A percentile compares a stretch with the other conserved stretches of the same genome.
phyloP scores from a whole-genome alignment of 2,888 invertebrate genomes.

The Cyrtodaria siliqua region DNA sequence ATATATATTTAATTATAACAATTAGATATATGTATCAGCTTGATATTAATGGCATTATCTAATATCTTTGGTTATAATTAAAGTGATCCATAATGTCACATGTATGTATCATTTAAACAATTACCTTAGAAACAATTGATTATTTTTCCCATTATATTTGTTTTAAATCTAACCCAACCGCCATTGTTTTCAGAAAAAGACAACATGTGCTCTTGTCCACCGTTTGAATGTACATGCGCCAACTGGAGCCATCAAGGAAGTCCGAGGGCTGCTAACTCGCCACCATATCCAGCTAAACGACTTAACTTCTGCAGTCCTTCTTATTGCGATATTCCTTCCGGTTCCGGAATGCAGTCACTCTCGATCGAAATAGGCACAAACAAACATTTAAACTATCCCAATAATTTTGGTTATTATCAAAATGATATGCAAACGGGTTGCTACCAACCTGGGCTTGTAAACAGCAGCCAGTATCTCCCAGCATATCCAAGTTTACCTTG shows the following conservation, averaged over 20 bases:
- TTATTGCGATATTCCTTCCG: constrained; percentile 56
- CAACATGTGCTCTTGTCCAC: constrained; percentile 81
- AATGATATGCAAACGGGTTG: constrained; percentile 36
- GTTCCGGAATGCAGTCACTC: constrained; percentile 59
- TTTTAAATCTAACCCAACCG: not conserved
- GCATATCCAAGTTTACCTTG: constrained; percentile 19
- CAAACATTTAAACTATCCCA: constrained; percentile 43
- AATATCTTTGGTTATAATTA: too few relatives aligned
- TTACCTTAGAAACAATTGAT: too few relatives aligned
- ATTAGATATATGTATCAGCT: too few relatives aligned
- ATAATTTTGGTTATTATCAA: constrained; percentile 30
- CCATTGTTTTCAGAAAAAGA: constrained; percentile 69
- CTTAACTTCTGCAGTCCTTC: constrained; percentile 52
- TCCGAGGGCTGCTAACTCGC: constrained; percentile 61
- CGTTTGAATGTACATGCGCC: constrained; percentile 80
- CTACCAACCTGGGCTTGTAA: constrained; percentile 21
- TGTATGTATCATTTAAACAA: too few relatives aligned
- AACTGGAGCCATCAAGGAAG: constrained; percentile 57
- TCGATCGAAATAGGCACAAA: constrained; percentile 63
- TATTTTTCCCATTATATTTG: too few relatives aligned
- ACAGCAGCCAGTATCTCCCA: constrained; percentile 16
- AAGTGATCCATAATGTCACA: too few relatives aligned
- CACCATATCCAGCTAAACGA: constrained; percentile 55
- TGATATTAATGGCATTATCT: too few relatives aligned
- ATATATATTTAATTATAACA: too few relatives aligned